Evolutionary conservation across 2,888 invertebrate genomes (phyloP), one percentile per base, ranked within the genome.

Genomic region (Eilema sororculum): DNA sequence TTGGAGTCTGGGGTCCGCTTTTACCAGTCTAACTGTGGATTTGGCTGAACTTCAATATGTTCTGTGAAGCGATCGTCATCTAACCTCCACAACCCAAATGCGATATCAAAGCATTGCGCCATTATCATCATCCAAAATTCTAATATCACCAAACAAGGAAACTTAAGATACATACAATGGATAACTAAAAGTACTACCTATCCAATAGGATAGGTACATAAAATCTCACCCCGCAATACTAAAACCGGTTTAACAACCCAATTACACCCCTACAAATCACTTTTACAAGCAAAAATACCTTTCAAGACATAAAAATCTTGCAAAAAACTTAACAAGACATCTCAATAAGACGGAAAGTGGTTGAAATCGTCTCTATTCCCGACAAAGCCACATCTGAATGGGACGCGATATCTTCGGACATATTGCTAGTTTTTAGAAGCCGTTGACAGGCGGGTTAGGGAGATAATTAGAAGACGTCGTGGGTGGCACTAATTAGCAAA

Each of bases 361-460:
- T 76, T 74, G 72, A 71, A 71, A 68, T 30, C 63, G 72, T 71
- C 75, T 71, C 71, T 71, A 72, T 61, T 37, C 60, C 73, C 67
- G 66, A 63, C 65, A 33, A 59, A 66, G 72, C 41, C 59, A 67
- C 33, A 65, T 66, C 74, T 68, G 68, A 65, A 70, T 56, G 56
- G 68, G 64, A 46, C 59, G 56, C 33, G 22, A 56, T 57, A 65
- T 57, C 65, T 33, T 24, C 56, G 33, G 30, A 16, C 57, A 56
- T 24, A 57, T 65, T 65, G 24, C 22, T 33, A 30, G 61, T 33
- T 58, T 68, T 67, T 63, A 61, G 30, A 65, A 56, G 67, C 60
- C 63, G 73, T 68, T 60, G 67, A 74, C 71, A 75, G 71, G 67
- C 69, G 72, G 65, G 72, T 66, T 56, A 30, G 67, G 69, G 70